Evolutionary conservation across 2,888 invertebrate species (phyloP).

Genomic region (Leptura quadrifasciata): DNA sequence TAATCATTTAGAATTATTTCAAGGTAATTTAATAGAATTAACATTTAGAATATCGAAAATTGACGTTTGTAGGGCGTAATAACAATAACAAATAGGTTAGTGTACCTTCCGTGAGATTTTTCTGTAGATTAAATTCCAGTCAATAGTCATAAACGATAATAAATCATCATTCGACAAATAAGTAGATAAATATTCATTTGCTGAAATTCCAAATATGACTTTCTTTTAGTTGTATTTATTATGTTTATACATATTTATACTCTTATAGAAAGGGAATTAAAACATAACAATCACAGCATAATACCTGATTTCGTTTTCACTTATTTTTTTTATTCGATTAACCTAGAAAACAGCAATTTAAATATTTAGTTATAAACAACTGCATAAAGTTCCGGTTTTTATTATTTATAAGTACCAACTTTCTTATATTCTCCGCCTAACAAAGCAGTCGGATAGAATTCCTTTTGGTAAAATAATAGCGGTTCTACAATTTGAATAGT

Average conservation of each 20-base stretch:
- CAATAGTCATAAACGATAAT: neutral
- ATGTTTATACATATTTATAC: slow-evolving; percentile 6
- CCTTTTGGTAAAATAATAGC: too few relatives aligned
- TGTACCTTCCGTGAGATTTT: too few relatives aligned
- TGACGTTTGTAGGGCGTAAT: neutral
- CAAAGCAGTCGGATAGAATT: neutral
- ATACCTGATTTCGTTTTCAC: slow-evolving; percentile 31
- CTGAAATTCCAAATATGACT: neutral
- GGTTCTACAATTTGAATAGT: too few relatives aligned
- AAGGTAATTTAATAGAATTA: slow-evolving; percentile 21
- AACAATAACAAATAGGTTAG: neutral
- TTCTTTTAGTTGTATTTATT: neutral
- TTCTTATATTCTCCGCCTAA: neutral
- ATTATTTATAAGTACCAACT: slow-evolving; percentile 3
- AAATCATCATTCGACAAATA: neutral
- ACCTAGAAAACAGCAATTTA: slow-evolving; percentile 33
- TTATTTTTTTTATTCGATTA: slow-evolving; percentile 21
- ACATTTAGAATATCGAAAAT: neutral
- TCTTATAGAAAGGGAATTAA: slow-evolving; percentile 7
- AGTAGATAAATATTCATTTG: too few relatives aligned
- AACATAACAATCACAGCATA: slow-evolving; percentile 6
- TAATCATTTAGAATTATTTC: slow-evolving; percentile 30
- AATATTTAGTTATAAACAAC: slow-evolving; percentile 20
- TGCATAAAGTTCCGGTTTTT: slow-evolving; percentile 17
- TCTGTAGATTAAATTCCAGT: too few relatives aligned